Conservation (phyloP, 2,888 invertebrate species). For the Lasioglossum zephyrum region DNA sequence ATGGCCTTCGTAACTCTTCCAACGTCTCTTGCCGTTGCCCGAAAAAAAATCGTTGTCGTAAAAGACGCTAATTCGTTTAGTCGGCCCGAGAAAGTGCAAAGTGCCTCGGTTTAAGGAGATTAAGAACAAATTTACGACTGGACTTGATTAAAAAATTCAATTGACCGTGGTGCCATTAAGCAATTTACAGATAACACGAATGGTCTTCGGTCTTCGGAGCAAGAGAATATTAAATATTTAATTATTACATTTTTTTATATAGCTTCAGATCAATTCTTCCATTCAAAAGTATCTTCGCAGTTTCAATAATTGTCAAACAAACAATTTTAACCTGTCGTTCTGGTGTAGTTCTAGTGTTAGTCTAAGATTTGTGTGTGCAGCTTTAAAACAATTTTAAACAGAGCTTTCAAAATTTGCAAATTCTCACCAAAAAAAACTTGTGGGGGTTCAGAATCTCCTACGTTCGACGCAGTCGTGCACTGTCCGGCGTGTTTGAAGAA, state of each 20-base stretch:
- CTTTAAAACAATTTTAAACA: too few species aligned
- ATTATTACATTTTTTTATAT: too few species aligned
- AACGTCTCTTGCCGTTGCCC: slow-evolving; percentile 23
- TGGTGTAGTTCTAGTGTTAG: too few species aligned
- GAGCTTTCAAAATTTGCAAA: not conserved
- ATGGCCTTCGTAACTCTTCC: slow-evolving; percentile 42
- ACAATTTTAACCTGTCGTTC: too few species aligned
- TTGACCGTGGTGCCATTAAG: not conserved
- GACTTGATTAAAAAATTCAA: not conserved
- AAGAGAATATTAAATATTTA: too few species aligned
- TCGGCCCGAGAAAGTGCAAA: not conserved
- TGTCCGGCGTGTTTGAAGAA: not conserved
- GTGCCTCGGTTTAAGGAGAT: not conserved
- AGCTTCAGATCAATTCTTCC: too few species aligned
- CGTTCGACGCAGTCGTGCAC: not conserved
- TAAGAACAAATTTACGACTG: not conserved
- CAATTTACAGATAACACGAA: not conserved
- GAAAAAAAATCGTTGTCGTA: slow-evolving; percentile 25
- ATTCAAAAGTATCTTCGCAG: too few species aligned
- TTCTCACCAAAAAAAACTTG: not conserved
- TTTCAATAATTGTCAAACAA: too few species aligned
- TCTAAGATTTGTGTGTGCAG: too few species aligned
- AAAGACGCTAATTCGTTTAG: slow-evolving; percentile 47
- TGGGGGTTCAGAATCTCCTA: not conserved
- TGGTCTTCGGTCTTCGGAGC: not conserved